phyloP scores from a whole-genome alignment of 2,797 vertebrate genomes.

The Melanotaenia nigrans region DNA sequence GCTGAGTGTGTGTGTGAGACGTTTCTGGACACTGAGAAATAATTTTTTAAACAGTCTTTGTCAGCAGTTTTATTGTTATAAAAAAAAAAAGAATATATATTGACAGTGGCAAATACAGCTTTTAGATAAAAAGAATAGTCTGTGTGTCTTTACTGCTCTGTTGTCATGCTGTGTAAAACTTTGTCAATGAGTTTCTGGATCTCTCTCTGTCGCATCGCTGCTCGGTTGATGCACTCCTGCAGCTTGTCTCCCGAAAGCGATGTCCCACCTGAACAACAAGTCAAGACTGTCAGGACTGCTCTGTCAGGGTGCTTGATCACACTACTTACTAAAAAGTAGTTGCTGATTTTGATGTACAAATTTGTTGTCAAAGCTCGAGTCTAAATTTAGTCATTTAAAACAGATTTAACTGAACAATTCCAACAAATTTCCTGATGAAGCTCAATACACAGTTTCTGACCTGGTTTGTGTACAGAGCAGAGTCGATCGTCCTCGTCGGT shows the following conservation, averaged over 20 bases:
- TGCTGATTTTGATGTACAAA: neutral
- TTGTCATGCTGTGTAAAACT: conserved; percentile 86
- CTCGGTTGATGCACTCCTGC: conserved; percentile 92
- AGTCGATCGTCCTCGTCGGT: conserved; percentile 89
- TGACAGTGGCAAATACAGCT: conserved; percentile 94
- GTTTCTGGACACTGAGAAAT: conserved; percentile 85
- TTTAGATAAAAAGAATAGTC: conserved; percentile 86
- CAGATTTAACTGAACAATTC: neutral
- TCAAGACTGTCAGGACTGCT: neutral
- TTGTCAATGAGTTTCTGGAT: conserved; percentile 89
- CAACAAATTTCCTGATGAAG: neutral
- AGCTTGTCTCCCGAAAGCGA: conserved; percentile 90
- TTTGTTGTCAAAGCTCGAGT: neutral
- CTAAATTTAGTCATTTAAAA: neutral
- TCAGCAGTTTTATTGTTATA: conserved; percentile 90
- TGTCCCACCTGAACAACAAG: conserved; percentile 67
- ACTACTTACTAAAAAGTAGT: neutral
- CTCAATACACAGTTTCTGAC: conserved; percentile 66
- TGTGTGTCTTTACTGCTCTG: conserved; percentile 69
- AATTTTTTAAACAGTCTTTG: conserved; percentile 91
- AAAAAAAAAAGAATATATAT: conserved; percentile 90
- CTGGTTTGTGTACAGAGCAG: conserved; percentile 94
- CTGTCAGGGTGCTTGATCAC: neutral
- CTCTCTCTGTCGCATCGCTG: conserved; percentile 89
- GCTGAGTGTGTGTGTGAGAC: conserved; percentile 70